Evolutionary conservation across 2,113 vertebrate species (phyloP), one percentile per base, ranked within the genome.

Genomic region (Brachypodius melanocephalos): DNA sequence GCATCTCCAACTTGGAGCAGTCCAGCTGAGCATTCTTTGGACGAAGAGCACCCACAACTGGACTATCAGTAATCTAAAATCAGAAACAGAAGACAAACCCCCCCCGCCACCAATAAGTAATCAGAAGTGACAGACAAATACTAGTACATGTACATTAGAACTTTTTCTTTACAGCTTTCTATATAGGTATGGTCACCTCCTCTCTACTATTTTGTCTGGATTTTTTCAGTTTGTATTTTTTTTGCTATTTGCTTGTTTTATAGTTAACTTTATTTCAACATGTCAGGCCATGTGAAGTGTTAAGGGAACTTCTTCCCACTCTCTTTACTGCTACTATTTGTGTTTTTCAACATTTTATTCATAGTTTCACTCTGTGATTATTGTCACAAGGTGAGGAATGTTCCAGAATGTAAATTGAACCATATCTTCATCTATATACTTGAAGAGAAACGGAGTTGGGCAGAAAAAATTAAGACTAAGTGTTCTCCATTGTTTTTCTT

Each of bases 1-100:
- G 94, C 89, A 98, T 97, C 98, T 99, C 98, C 90, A 99, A 85
- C 54, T 98, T 98, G 55, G 98, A 99, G 95, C 99, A 99, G 94
- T 99, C 98, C 8, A 99, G 94, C 89, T 98, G 99, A 66, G 98
- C 98, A 34, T 99, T 99, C 87, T 95, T 97, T 0, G 99, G 99
- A 52, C 99, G 98, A 42, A 97, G 98, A 34, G 98, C 98, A 52
- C 98, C 98, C 31, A 98, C 97, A 6, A 98, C 97, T 3, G 98
- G 98, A 90, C 98, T 98, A 62, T 99, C 99, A 2, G 98, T 99
- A 82, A 99, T 98, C 99, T 99, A 87, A 28, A 72, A 97, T 89
- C 69, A 48, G 22, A 80, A 96, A 90, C 45, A 29, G 26, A 25
- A 89, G 14, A 40, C 22, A 29, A 52, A 6, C 1, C 7, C 1